Base-by-base conservation (phyloP, 1,140 invertebrate species). In the Drosophila tristis region DNA sequence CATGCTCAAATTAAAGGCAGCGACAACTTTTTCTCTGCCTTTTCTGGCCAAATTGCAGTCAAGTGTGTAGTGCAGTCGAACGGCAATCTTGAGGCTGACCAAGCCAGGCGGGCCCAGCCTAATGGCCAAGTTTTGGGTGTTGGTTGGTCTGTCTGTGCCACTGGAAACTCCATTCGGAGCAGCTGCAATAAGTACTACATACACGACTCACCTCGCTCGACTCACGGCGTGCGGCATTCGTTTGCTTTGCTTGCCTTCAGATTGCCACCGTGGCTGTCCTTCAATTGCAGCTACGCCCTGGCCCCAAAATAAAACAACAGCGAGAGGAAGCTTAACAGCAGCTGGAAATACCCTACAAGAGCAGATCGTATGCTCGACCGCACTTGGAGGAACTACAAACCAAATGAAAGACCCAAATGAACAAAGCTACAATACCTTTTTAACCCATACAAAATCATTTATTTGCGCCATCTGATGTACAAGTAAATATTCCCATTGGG, bases 201-300 rank as follows among this genome's bases (percentile, higher is more conserved):
- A 35, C 31, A 11, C 31, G 9, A 11, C 31, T 35, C 49, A 55
- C 43, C 3, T 31, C 61, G 61, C 49, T 54, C 49, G 61, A 74
- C 55, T 42, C 48, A 60, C 58, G 63, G 25, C 62, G 42, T 48
- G 29, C 70, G 74, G 61, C 67, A 79, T 72, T 78, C 57, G 53
- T 71, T 80, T 66, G 55, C 47, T 79, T 68, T 55, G 56, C 59
- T 84, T 59, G 76, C 80, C 76, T 84, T 76, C 80, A 80, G 64
- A 61, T 56, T 70, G 65, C 70, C 72, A 71, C 72, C 48, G 80
- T 43, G 42, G 66, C 74, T 75, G 80, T 85, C 81, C 81, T 85
- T 85, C 80, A 85, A 57, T 80, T 86, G 60, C 63, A 80, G 74
- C 80, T 44, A 60, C 74, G 66, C 62, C 78, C 76, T 73, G 80